These are phyloP conservation scores for Aphaenogaster floridana DNA, from an alignment of 1,140 invertebrate species.

Conservation along the genomic window DNA sequence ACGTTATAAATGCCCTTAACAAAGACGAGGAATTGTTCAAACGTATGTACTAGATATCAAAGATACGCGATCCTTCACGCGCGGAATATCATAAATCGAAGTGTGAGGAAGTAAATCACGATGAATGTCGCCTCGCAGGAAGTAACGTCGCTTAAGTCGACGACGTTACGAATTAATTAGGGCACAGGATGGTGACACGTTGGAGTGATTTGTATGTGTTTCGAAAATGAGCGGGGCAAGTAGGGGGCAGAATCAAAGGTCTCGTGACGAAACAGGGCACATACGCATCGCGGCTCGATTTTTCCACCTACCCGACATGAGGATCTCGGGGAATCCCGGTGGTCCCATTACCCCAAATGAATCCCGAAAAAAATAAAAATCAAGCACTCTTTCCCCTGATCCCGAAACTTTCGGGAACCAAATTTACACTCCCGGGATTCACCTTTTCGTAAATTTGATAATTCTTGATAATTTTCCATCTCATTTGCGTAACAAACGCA, in stretches of 20 bases:
- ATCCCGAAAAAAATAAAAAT: not conserved
- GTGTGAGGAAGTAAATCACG: not conserved
- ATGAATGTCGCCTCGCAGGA: conserved; percentile 75
- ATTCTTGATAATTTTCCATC: not conserved
- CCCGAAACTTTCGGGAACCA: not conserved
- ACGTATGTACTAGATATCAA: not conserved
- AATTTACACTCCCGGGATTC: not conserved
- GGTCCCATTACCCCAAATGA: not conserved
- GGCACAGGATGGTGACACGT: conserved; percentile 76
- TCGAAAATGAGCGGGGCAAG: conserved; percentile 80
- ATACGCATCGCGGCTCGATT: conserved; percentile 79
- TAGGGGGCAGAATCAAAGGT: conserved; percentile 64
- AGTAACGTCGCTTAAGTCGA: conserved; percentile 71
- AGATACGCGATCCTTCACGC: not conserved
- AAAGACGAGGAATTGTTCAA: not conserved
- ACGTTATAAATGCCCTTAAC: not conserved
- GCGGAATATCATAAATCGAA: not conserved
- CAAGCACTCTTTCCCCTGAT: not conserved
- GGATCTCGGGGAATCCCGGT: not conserved
- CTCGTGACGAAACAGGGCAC: conserved; percentile 72
- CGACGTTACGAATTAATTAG: conserved; percentile 81
- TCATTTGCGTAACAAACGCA: not conserved
- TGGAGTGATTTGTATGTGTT: conserved; percentile 81
- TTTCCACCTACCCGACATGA: conserved; percentile 39
- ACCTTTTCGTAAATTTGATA: not conserved